These are phyloP conservation scores for Drosophila buzzatii DNA, from an alignment of 2,888 invertebrate species.

Conservation along the genomic window DNA sequence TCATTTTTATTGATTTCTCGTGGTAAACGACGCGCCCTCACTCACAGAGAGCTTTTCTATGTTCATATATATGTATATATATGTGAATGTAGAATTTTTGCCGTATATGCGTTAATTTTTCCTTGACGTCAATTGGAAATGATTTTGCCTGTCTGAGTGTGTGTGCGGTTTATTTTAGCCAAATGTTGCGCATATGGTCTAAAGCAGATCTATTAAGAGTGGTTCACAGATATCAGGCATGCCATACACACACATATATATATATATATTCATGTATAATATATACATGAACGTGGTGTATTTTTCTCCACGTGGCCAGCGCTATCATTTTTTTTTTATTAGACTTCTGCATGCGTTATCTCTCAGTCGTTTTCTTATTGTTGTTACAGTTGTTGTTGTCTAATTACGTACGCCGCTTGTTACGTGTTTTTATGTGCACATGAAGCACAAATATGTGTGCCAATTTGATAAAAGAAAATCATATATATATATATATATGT, in stretches of 20 bases:
- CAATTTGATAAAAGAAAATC: slow-evolving; percentile 65
- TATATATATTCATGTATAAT: neutral
- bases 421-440: slow-evolving; percentile 10
- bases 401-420: slow-evolving; percentile 40
- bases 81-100: slow-evolving; percentile 28
- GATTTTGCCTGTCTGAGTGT: slow-evolving; percentile 14
- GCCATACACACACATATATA: neutral
- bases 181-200: slow-evolving; percentile 50
- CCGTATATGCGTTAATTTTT: slow-evolving; percentile 73
- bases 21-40: slow-evolving; percentile 9
- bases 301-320: slow-evolving; percentile 37
- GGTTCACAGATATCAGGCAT: slow-evolving; percentile 17
- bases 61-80: neutral
- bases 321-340: slow-evolving; percentile 35
- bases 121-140: slow-evolving; percentile 56
- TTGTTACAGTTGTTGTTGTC: slow-evolving; percentile 30
- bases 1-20: slow-evolving; percentile 53
- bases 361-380: slow-evolving; percentile 6
- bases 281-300: slow-evolving; percentile 7
- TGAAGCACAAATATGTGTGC: slow-evolving; percentile 57
- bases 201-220: slow-evolving; percentile 38
- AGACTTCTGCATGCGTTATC: slow-evolving; percentile 29
- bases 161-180: slow-evolving; percentile 22
- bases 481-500: neutral
- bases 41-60: neutral